These are phyloP conservation scores for Epistrophella euchroma DNA, from an alignment of 2,888 invertebrate species.

Conservation along the genomic window DNA sequence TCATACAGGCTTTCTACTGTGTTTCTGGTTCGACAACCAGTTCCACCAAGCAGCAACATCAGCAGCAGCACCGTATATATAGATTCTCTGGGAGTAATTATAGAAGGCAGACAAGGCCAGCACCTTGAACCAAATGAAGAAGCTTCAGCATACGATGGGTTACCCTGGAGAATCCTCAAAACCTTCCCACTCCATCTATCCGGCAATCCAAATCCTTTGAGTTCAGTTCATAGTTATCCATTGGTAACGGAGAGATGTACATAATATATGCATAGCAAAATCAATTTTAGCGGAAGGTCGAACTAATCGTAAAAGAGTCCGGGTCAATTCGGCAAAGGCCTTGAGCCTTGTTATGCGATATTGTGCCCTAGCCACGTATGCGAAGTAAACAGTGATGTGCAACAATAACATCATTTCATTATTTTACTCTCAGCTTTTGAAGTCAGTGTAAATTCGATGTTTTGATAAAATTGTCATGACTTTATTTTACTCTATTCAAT, in stretches of 20 bases:
- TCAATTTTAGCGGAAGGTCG: conserved; percentile 67
- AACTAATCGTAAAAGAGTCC: conserved; percentile 56
- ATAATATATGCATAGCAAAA: conserved; percentile 66
- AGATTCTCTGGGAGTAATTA: conserved; percentile 59
- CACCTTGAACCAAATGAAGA: conserved; percentile 72
- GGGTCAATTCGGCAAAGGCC: conserved; percentile 58
- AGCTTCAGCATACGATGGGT: conserved; percentile 34
- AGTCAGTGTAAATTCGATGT: too few species aligned
- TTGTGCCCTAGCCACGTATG: neutral
- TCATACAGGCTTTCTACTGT: neutral
- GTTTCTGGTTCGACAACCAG: conserved; percentile 45
- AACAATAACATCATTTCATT: too few species aligned
- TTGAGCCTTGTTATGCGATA: conserved; percentile 31
- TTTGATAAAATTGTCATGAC: too few species aligned
- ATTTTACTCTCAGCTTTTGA: too few species aligned
- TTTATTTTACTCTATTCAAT: too few species aligned
- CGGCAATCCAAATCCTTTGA: neutral
- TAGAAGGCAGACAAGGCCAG: conserved; percentile 62
- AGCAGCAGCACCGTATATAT: conserved; percentile 5
- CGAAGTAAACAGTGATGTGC: conserved; percentile 11
- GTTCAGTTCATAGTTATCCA: conserved; percentile 43
- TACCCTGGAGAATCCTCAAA: neutral
- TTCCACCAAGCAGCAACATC: conserved; percentile 15
- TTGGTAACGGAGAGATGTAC: conserved; percentile 12
- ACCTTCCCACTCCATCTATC: neutral